Conservation (phyloP, 2,888 invertebrate genomes). For the Dasypolia templi region DNA sequence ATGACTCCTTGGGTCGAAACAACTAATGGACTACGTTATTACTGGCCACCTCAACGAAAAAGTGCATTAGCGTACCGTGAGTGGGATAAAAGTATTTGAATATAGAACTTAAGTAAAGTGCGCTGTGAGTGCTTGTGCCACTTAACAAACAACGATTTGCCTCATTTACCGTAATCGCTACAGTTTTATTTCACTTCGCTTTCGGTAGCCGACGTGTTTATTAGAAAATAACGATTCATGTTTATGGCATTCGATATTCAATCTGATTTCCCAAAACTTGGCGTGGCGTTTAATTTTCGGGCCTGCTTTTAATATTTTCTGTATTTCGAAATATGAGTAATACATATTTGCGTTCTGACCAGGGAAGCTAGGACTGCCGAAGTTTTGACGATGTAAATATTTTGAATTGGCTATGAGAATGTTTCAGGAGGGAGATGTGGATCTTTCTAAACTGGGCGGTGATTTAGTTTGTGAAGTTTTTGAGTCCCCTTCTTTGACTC, state of each 20-base stretch:
- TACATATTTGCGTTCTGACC: conserved; percentile 64
- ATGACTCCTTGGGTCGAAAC: conserved; percentile 79
- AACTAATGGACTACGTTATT: conserved; percentile 87
- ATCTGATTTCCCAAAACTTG: conserved; percentile 71
- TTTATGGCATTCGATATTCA: conserved; percentile 74
- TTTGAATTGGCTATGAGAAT: conserved; percentile 49
- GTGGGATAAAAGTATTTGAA: conserved; percentile 89
- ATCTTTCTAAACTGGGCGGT: conserved; percentile 74
- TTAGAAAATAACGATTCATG: conserved; percentile 72
- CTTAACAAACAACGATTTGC: conserved; percentile 85
- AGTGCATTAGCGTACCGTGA: conserved; percentile 88
- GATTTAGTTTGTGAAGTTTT: conserved; percentile 82
- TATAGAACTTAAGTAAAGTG: conserved; percentile 87
- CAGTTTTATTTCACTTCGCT: conserved; percentile 78
- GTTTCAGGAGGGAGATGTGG: conserved; percentile 63
- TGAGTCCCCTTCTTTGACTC: conserved; percentile 80
- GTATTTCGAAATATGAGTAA: conserved; percentile 55
- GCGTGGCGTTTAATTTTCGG: conserved; percentile 61
- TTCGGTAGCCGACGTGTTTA: conserved; percentile 69
- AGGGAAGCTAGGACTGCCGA: conserved; percentile 44
- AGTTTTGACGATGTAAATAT: conserved; percentile 49
- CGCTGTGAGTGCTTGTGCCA: conserved; percentile 85
- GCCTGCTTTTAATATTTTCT: conserved; percentile 55
- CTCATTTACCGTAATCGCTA: conserved; percentile 84
- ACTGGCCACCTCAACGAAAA: conserved; percentile 86